These are phyloP conservation scores for Ennomos erosarius DNA, from an alignment of 2,888 invertebrate species.

Conservation along the genomic window DNA sequence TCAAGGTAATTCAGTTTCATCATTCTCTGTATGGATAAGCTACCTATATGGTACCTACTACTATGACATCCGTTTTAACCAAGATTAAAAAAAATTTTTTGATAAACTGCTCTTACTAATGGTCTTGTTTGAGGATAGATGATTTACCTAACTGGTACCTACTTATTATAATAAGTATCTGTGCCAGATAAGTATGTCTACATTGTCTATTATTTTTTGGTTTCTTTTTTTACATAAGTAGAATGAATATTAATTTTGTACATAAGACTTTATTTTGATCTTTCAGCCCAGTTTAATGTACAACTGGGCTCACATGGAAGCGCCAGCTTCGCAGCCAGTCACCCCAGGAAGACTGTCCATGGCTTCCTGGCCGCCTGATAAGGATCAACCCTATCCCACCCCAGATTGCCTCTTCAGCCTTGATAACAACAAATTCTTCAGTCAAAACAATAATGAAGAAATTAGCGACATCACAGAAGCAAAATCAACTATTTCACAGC, in stretches of 20 bases:
- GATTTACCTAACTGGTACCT: no score
- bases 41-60: no score
- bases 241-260: no score
- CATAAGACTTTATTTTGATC: no score
- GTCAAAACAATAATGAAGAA: slow-evolving; percentile 73
- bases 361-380: slow-evolving; percentile 89
- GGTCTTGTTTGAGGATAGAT: no score
- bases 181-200: no score
- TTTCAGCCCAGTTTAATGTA: slow-evolving; percentile 95
- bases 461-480: slow-evolving; percentile 71
- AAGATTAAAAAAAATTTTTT: no score
- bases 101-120: no score
- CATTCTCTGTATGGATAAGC: not conserved
- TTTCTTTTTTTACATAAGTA: no score
- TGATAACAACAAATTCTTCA: slow-evolving; percentile 60
- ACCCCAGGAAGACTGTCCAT: slow-evolving; percentile 91
- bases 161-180: no score
- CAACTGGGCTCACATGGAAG: slow-evolving; percentile 94
- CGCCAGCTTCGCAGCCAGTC: slow-evolving; percentile 87
- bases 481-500: slow-evolving; percentile 66
- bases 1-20: slow-evolving; percentile 84
- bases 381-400: slow-evolving; percentile 53
- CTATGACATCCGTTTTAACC: no score
- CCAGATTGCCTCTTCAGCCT: slow-evolving; percentile 58
- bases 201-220: no score